Conservation (phyloP, 2,113 vertebrate species). For the Charadrius vociferus region DNA sequence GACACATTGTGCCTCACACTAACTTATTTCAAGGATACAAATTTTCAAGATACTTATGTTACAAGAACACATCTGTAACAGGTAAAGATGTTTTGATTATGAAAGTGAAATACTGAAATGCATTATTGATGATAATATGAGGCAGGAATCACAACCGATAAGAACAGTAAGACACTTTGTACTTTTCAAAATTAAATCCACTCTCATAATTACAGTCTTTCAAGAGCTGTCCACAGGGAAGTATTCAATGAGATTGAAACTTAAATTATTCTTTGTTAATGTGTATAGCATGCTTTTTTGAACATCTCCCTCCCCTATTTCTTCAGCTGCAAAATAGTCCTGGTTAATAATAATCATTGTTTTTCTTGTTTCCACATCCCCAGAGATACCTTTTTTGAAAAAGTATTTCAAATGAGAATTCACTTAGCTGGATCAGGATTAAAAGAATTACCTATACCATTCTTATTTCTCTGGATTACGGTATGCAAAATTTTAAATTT, state of each 20-base stretch:
- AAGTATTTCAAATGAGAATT: neutral
- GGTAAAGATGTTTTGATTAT: neutral
- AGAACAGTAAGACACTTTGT: accelerated
- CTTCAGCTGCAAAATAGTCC: neutral
- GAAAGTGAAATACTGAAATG: neutral
- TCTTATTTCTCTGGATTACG: neutral
- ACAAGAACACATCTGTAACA: neutral
- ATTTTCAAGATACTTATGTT: neutral
- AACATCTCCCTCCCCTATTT: neutral
- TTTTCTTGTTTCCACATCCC: neutral
- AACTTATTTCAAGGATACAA: neutral
- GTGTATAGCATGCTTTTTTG: neutral
- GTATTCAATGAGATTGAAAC: neutral
- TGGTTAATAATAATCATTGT: neutral
- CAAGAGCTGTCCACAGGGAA: neutral
- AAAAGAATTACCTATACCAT: neutral
- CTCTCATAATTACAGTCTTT: neutral
- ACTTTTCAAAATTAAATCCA: neutral
- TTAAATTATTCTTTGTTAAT: neutral
- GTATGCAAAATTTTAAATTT: neutral
- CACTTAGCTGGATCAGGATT: neutral
- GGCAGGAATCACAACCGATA: neutral
- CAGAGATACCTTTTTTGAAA: neutral
- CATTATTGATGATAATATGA: neutral
- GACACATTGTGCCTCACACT: neutral